Conservation (phyloP, 2,797 vertebrate genomes). For the Alcedo atthis region DNA sequence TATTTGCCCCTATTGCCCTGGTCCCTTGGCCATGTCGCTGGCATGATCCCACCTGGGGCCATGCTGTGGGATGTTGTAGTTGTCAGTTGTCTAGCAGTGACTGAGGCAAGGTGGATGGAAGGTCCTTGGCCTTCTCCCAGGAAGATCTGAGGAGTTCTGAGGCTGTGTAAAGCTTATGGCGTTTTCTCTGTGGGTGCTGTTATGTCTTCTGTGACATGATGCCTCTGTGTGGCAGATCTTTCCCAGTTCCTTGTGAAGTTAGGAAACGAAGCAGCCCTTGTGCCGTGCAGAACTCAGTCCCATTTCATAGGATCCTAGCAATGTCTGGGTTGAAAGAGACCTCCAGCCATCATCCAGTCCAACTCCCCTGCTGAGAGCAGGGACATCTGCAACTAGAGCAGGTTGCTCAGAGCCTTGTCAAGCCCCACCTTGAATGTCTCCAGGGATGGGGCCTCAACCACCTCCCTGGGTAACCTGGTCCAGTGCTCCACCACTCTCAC, state of each 20-base stretch:
- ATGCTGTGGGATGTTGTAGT: rapidly evolving
- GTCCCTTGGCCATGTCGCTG: neutral
- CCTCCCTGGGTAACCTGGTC: too few species aligned
- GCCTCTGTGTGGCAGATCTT: neutral
- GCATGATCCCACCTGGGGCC: neutral
- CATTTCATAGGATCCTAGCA: rapidly evolving
- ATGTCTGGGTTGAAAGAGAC: too few species aligned
- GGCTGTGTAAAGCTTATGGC: neutral
- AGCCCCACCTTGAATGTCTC: too few species aligned
- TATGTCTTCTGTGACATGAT: neutral
- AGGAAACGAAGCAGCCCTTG: neutral
- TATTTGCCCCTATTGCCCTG: neutral
- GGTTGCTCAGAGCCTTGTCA: too few species aligned
- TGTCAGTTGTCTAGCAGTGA: neutral
- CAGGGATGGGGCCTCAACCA: too few species aligned
- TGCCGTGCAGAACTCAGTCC: neutral
- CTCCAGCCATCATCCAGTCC: too few species aligned
- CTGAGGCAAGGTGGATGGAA: neutral
- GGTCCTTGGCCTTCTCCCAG: neutral
- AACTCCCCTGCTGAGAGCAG: too few species aligned
- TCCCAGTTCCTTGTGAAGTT: neutral
- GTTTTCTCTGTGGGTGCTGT: neutral
- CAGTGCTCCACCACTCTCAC: too few species aligned
- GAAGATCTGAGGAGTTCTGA: neutral
- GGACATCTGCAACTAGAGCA: too few species aligned